Percentiles rank a stretch among this genome's conserved stretches.
Evolutionary conservation across 1,140 invertebrate genomes (phyloP).

Genomic region (Sitophilus oryzae): DNA sequence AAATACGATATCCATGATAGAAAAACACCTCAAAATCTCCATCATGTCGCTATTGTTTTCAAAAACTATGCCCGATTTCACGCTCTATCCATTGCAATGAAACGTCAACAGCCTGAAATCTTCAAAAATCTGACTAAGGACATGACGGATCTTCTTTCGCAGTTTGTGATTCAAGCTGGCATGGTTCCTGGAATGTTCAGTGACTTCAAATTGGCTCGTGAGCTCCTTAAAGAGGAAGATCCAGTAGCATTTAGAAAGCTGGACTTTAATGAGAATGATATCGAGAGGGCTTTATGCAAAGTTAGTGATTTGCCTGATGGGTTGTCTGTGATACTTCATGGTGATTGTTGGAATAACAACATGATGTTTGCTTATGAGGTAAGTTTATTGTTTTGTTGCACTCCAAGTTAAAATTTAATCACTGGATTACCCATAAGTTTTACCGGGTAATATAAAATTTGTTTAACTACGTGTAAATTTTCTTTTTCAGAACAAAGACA

Average conservation of each 20-base stretch:
- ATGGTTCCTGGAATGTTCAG: slow-evolving; percentile 8
- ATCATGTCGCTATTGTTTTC: slow-evolving; percentile 46
- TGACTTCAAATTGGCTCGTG: slow-evolving; percentile 11
- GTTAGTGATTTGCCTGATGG: slow-evolving; percentile 8
- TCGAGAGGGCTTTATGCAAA: slow-evolving; percentile 22
- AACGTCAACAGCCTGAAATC: slow-evolving; percentile 39
- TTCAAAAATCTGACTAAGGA: slow-evolving; percentile 34
- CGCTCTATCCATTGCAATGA: slow-evolving; percentile 49
- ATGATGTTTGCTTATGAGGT: slow-evolving; percentile 50
- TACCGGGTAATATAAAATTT: no score
- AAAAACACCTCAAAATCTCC: slow-evolving; percentile 42
- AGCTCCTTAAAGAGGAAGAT: slow-evolving; percentile 11
- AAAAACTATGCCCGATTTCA: slow-evolving; percentile 50
- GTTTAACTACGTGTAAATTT: no score
- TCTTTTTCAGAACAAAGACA: slow-evolving; percentile 17
- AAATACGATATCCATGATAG: slow-evolving; percentile 48
- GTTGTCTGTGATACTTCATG: slow-evolving; percentile 45
- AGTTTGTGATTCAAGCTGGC: slow-evolving; percentile 19
- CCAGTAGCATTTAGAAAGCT: slow-evolving; percentile 15
- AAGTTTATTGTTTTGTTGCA: slow-evolving; percentile 4
- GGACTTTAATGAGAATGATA: slow-evolving; percentile 9
- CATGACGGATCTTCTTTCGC: slow-evolving; percentile 32
- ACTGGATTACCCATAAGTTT: no score
- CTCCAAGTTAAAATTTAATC: neutral
- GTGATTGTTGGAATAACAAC: slow-evolving; percentile 53